phyloP scores from a whole-genome alignment of 2,113 vertebrate genomes.

The Xiphias gladius region DNA sequence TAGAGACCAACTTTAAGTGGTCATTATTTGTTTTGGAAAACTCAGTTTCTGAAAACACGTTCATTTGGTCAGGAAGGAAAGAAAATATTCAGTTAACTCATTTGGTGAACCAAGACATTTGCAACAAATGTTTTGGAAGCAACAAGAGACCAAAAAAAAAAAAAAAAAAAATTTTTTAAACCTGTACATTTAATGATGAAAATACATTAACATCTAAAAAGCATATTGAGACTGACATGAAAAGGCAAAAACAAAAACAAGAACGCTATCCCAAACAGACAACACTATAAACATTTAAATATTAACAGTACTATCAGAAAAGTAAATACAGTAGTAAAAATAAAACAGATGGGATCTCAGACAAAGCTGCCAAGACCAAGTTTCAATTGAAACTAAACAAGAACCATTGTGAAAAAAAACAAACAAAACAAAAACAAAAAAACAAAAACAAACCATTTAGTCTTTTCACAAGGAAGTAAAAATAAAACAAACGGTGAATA shows the following conservation, averaged over 20 bases:
- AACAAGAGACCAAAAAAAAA: background rate
- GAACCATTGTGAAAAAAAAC: constrained; percentile 44
- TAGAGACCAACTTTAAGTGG: constrained; percentile 61
- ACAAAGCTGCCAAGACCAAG: constrained; percentile 74
- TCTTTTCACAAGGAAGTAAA: constrained; percentile 46
- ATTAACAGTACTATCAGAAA: constrained; percentile 62
- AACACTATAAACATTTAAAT: constrained; percentile 63
- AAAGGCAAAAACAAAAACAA: background rate
- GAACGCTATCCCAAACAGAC: constrained; percentile 26
- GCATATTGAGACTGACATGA: constrained; percentile 32
- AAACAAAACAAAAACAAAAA: too few species aligned
- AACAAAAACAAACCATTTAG: too few species aligned
- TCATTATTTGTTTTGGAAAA: constrained; percentile 53
- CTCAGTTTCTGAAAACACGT: constrained; percentile 17
- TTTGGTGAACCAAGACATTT: constrained; percentile 1
- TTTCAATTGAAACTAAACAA: constrained; percentile 80
- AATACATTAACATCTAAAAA: constrained; percentile 51
- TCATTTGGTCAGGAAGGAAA: constrained; percentile 60
- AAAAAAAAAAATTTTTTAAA: constrained; percentile 28
- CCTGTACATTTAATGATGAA: constrained; percentile 58
- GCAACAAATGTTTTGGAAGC: background rate
- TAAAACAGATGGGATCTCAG: constrained; percentile 51
- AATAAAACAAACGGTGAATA: constrained; percentile 4
- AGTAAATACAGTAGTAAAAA: constrained; percentile 56
- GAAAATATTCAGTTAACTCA: constrained; percentile 6